Conservation (phyloP, 2,113 vertebrate genomes). For the Nesospiza acunhae region DNA sequence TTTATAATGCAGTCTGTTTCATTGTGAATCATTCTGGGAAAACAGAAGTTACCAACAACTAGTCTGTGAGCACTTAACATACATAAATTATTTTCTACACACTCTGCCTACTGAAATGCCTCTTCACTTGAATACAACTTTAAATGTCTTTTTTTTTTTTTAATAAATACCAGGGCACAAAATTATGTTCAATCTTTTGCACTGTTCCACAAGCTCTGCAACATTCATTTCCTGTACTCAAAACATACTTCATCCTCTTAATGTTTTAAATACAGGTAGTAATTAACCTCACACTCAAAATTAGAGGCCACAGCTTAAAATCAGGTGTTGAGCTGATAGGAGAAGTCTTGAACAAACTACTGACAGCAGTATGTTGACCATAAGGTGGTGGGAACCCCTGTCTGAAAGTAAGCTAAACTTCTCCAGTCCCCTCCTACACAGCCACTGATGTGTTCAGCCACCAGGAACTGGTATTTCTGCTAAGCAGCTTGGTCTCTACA, state of each 20-base stretch:
- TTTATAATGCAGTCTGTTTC: background rate
- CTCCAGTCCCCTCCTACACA: background rate
- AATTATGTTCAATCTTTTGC: background rate
- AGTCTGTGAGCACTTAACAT: background rate
- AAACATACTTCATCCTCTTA: background rate
- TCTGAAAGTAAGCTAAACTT: background rate
- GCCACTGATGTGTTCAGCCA: background rate
- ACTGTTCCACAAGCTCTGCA: background rate
- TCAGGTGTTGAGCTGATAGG: background rate
- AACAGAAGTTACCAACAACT: background rate
- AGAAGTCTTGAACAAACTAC: background rate
- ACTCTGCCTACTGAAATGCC: background rate
- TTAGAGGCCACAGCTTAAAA: background rate
- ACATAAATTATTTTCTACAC: background rate
- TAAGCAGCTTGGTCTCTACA: background rate
- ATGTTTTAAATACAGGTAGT: background rate
- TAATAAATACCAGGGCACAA: background rate
- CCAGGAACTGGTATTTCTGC: background rate
- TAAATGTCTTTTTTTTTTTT: background rate
- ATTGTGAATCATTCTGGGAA: background rate
- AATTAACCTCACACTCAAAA: background rate
- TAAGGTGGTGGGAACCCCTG: background rate
- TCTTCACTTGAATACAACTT: background rate
- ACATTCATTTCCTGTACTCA: background rate
- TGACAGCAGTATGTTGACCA: background rate